phyloP scores from a whole-genome alignment of 2,797 vertebrate genomes.

The Miichthys miiuy region DNA sequence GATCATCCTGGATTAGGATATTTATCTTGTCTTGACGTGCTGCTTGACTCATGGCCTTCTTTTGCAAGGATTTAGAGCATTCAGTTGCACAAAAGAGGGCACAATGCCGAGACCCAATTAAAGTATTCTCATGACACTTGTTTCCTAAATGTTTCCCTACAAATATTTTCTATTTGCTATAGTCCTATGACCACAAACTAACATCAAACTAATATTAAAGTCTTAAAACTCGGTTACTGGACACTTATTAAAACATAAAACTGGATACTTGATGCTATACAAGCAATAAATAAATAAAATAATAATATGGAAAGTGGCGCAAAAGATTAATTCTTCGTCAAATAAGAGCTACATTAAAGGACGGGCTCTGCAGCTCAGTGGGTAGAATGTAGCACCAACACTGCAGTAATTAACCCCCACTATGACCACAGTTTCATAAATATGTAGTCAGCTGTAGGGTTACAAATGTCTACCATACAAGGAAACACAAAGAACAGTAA shows the following conservation, averaged over 20 bases:
- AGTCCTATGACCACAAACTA: neutral
- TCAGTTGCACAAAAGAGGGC: constrained; percentile 5
- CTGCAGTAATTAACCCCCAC: neutral
- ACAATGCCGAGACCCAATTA: constrained; percentile 7
- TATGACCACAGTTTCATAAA: neutral
- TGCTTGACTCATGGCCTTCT: constrained; percentile 35
- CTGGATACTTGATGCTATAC: neutral
- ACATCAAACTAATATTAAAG: neutral
- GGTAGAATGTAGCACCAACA: neutral
- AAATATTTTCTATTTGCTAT: neutral
- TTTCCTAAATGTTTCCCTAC: neutral
- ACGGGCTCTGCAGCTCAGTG: neutral
- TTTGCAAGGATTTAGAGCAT: constrained; percentile 31
- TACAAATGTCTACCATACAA: neutral
- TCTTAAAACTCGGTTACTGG: neutral
- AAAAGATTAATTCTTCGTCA: neutral
- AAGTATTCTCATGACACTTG: neutral
- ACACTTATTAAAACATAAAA: neutral
- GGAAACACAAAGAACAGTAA: neutral
- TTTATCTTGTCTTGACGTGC: constrained; percentile 55
- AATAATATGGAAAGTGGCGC: neutral
- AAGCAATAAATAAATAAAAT: neutral
- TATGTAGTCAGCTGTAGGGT: neutral
- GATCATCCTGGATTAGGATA: constrained; percentile 73
- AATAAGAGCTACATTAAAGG: neutral